Evolutionary conservation across 2,888 invertebrate species (phyloP).

Genomic region (Epinotia demarniana): DNA sequence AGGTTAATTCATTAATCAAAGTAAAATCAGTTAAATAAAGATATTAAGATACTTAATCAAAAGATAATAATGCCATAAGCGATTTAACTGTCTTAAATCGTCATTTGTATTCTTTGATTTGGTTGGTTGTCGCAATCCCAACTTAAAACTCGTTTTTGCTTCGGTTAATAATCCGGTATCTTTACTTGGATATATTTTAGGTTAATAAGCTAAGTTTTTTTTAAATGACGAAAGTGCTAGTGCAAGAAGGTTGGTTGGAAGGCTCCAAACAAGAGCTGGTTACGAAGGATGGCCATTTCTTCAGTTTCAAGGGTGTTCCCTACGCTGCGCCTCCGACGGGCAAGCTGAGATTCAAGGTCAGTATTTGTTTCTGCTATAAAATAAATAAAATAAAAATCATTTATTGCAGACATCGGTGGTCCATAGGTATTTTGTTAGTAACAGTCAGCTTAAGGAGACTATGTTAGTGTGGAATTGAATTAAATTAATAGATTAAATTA

Average conservation of each 20-base stretch:
- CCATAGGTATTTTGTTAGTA: no score
- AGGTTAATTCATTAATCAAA: neutral
- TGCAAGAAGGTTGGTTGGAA: conserved; percentile 58
- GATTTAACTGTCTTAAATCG: neutral
- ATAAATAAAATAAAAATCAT: no score
- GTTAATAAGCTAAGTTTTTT: no score
- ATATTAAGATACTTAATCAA: neutral
- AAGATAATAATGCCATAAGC: neutral
- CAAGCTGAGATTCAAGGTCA: conserved; percentile 77
- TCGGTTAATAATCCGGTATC: neutral
- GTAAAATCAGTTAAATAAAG: no score
- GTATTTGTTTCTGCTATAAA: neutral
- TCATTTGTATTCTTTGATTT: neutral
- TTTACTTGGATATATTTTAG: neutral
- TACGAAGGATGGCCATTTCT: conserved; percentile 53
- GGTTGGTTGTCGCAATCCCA: neutral
- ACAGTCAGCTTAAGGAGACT: no score
- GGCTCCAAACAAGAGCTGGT: conserved; percentile 54
- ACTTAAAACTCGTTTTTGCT: no score
- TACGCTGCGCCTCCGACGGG: conserved; percentile 80
- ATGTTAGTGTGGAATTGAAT: no score
- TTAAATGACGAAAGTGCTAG: conserved; percentile 52
- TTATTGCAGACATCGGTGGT: no score
- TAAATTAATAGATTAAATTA: no score
- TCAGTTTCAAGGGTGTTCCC: conserved; percentile 75